These are phyloP conservation scores for Cyphomyrus plagiostoma DNA, from an alignment of 2,113 vertebrate species.

Conservation along the genomic window DNA sequence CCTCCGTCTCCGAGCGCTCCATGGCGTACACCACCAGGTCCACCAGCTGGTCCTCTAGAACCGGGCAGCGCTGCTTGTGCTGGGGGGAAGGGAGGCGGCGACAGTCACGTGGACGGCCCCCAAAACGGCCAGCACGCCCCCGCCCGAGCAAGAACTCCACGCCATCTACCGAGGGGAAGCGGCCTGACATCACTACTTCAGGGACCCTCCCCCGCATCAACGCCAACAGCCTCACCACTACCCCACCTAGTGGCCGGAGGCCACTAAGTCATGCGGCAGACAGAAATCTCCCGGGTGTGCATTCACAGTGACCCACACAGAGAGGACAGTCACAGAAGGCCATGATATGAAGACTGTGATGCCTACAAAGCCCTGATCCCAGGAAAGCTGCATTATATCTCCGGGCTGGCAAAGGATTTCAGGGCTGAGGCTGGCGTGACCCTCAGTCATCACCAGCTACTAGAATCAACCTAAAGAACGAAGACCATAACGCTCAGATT, in stretches of 20 bases:
- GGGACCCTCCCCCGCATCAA: neutral
- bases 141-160: neutral
- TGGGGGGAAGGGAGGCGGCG: slow-evolving; percentile 63
- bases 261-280: neutral
- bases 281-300: neutral
- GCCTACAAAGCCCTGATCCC: slow-evolving; percentile 61
- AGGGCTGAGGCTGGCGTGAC: neutral
- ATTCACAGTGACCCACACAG: neutral
- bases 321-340: slow-evolving; percentile 37
- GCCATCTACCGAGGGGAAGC: neutral
- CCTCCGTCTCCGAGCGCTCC: slow-evolving; percentile 97
- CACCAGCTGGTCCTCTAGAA: slow-evolving; percentile 97
- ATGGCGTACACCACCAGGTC: slow-evolving; percentile 98
- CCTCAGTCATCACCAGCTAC: neutral
- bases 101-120: slow-evolving; percentile 58
- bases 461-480: neutral
- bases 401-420: slow-evolving; percentile 16
- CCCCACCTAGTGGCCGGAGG: neutral
- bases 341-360: slow-evolving; percentile 68
- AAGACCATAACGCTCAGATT: neutral
- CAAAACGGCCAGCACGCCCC: slow-evolving; percentile 19
- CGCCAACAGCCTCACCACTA: neutral
- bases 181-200: neutral
- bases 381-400: slow-evolving; percentile 71
- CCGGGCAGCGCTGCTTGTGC: slow-evolving; percentile 97